Evolutionary conservation across 2,113 vertebrate genomes (phyloP).

Genomic region (Oriolus oriolus): DNA sequence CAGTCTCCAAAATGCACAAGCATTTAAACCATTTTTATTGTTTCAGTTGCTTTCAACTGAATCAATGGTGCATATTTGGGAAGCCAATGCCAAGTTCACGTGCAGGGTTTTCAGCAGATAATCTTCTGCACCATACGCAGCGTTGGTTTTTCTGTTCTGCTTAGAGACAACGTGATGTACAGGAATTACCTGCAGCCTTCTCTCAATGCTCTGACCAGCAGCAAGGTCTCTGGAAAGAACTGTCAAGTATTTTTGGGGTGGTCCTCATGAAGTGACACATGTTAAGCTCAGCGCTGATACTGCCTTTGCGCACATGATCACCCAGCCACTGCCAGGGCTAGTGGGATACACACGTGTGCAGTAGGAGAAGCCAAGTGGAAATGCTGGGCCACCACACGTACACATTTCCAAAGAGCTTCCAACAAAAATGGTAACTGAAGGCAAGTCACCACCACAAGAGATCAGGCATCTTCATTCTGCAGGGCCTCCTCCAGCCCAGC

Average conservation of each 20-base stretch:
- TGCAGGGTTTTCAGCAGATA: neutral
- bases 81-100: neutral
- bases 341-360: rapidly evolving
- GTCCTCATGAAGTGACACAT: rapidly evolving
- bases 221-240: neutral
- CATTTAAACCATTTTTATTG: neutral
- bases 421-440: neutral
- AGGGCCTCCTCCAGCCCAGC: neutral
- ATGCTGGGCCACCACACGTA: neutral
- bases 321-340: neutral
- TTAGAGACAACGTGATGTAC: rapidly evolving
- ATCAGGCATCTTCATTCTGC: neutral
- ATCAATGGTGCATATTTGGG: neutral
- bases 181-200: neutral
- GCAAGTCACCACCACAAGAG: neutral
- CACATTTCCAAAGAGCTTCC: neutral
- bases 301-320: neutral
- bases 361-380: neutral
- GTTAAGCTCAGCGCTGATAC: neutral
- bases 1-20: neutral
- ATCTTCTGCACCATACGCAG: neutral
- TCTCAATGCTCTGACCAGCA: neutral
- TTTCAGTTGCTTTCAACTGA: neutral
- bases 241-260: neutral
- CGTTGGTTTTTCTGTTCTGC: neutral